Conservation (phyloP, 2,113 vertebrate genomes). For the Xiphophorus hellerii region DNA sequence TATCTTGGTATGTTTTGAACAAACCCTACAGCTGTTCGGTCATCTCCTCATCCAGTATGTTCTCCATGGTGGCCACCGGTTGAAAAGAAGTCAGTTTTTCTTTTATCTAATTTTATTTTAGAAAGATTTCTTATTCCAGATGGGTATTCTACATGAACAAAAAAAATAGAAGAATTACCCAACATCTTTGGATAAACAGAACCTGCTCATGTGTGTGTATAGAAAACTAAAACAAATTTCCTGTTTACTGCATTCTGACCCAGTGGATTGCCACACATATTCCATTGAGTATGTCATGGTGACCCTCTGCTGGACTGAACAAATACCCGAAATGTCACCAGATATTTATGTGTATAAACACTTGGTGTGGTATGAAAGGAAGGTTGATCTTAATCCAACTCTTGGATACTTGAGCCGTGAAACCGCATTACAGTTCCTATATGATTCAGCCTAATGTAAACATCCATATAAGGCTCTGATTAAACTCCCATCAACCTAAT, state of each 20-base stretch:
- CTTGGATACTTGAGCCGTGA: slow-evolving; percentile 17
- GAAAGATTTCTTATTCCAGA: background rate
- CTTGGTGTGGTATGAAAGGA: background rate
- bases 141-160: background rate
- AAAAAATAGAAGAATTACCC: background rate
- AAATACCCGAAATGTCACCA: background rate
- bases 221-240: slow-evolving; percentile 9
- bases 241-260: background rate
- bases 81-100: slow-evolving; percentile 4
- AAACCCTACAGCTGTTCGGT: background rate
- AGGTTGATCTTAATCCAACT: background rate
- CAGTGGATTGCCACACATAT: background rate
- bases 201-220: background rate
- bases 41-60: no score
- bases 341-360: background rate
- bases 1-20: slow-evolving; percentile 18
- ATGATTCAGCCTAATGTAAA: slow-evolving; percentile 6
- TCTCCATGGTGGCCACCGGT: background rate
- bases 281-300: background rate
- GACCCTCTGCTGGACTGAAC: background rate
- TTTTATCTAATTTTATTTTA: background rate
- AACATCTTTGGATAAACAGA: background rate
- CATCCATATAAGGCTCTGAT: slow-evolving; percentile 5
- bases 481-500: background rate
- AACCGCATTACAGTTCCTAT: background rate